These are phyloP conservation scores for Cacatua alba DNA, from an alignment of 2,113 vertebrate genomes.

Conservation along the genomic window DNA sequence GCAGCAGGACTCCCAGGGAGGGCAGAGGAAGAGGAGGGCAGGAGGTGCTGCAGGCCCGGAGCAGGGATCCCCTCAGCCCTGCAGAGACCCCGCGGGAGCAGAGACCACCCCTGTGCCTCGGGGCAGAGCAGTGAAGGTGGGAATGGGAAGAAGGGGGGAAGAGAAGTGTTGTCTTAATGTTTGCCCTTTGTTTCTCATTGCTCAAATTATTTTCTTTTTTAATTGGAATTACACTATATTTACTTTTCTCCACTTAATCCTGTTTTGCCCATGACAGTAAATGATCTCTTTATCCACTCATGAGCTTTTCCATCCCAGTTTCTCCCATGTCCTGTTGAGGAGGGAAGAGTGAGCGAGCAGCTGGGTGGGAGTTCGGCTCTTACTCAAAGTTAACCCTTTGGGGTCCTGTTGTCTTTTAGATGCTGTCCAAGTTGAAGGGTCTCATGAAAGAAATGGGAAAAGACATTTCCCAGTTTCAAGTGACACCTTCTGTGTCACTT, in stretches of 20 bases:
- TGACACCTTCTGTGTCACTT: background rate
- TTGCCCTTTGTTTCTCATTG: background rate
- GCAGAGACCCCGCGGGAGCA: background rate
- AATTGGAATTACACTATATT: background rate
- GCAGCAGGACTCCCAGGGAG: accelerated
- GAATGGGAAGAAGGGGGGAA: too few species aligned
- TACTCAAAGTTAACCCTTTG: background rate
- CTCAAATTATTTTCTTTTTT: background rate
- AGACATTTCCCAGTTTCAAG: background rate
- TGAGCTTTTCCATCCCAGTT: background rate
- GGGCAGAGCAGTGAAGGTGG: background rate
- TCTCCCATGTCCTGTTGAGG: background rate
- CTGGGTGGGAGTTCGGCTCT: background rate
- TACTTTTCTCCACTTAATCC: background rate
- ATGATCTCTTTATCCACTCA: background rate
- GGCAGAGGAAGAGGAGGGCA: background rate
- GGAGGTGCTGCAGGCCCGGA: background rate
- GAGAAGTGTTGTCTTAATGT: background rate
- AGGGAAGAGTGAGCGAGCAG: accelerated
- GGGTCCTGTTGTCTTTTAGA: background rate
- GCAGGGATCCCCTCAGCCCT: background rate
- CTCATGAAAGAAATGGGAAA: background rate
- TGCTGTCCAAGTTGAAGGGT: background rate
- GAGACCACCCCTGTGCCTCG: background rate
- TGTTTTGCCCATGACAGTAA: background rate